phyloP scores from a whole-genome alignment of 2,888 invertebrate genomes.

The Ypsolopha sequella region DNA sequence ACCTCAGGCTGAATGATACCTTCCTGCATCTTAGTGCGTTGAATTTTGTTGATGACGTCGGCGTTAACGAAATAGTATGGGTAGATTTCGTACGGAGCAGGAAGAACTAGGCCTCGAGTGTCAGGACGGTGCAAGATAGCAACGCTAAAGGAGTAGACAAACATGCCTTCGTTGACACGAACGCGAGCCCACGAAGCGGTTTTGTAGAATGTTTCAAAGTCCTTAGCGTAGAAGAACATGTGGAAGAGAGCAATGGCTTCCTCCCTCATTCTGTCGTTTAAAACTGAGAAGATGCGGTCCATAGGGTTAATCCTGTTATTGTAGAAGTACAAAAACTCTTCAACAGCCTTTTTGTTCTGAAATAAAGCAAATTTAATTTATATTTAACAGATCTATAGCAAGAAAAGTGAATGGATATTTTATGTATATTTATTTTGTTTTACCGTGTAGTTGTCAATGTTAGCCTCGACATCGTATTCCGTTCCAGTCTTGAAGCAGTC shows the following conservation, averaged over 20 bases:
- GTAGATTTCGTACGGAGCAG: conserved; percentile 76
- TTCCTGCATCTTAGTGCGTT: conserved; percentile 48
- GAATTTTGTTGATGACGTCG: conserved; percentile 59
- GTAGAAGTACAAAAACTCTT: conserved; percentile 46
- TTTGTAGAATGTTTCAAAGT: conserved; percentile 72
- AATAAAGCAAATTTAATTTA: background rate
- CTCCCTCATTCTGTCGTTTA: conserved; percentile 44
- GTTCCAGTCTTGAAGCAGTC: conserved; percentile 17
- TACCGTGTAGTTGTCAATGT: conserved; percentile 17
- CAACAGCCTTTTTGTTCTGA: conserved; percentile 51
- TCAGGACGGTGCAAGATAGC: conserved; percentile 72
- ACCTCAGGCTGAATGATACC: conserved; percentile 30
- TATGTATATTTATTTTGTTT: background rate
- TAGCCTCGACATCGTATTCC: conserved; percentile 17
- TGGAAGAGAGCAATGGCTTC: conserved; percentile 68
- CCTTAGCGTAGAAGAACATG: conserved; percentile 70
- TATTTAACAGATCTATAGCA: background rate
- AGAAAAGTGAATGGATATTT: background rate
- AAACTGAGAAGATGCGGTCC: conserved; percentile 63
- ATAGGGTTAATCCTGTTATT: conserved; percentile 59
- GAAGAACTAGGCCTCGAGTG: conserved; percentile 68
- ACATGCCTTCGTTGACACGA: conserved; percentile 73
- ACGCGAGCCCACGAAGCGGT: conserved; percentile 69
- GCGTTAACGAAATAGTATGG: conserved; percentile 75
- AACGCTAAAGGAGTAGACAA: conserved; percentile 72